Percentiles rank a stretch among this genome's conserved stretches.
phyloP scores from a whole-genome alignment of 2,888 invertebrate genomes.

The Oscheius onirici region DNA sequence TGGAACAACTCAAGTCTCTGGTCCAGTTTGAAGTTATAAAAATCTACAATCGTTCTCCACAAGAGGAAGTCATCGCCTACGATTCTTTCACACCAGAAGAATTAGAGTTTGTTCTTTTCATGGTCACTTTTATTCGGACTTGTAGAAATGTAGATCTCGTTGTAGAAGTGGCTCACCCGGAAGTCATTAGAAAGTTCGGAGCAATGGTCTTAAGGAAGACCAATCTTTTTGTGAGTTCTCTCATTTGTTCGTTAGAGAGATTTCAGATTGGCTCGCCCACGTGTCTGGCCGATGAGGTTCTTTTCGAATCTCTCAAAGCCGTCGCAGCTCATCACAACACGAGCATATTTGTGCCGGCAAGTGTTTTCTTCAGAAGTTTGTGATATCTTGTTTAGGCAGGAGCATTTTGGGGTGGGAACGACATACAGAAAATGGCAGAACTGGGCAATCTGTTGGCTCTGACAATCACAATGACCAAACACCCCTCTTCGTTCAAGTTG shows the following conservation, averaged over 20 bases:
- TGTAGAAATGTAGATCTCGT: constrained; percentile 57
- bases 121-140: neutral
- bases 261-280: constrained; percentile 76
- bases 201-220: constrained; percentile 73
- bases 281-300: constrained; percentile 73
- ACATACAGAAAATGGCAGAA: constrained; percentile 76
- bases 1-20: constrained; percentile 54
- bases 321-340: constrained; percentile 60
- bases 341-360: constrained; percentile 74
- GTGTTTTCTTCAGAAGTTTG: no score
- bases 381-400: no score
- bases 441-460: constrained; percentile 74
- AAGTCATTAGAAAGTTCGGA: constrained; percentile 74
- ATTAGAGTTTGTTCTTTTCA: constrained; percentile 36
- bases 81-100: constrained; percentile 48
- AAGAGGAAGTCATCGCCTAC: constrained; percentile 52
- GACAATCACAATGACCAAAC: constrained; percentile 76
- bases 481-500: constrained; percentile 75
- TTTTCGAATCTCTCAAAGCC: constrained; percentile 71
- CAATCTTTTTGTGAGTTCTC: constrained; percentile 74
- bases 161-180: constrained; percentile 77
- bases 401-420: constrained; percentile 77
- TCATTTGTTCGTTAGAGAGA: constrained; percentile 72
- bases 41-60: constrained; percentile 66
- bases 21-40: constrained; percentile 52